Evolutionary conservation across 2,797 vertebrate species (phyloP), one percentile per base, ranked within the genome.

Genomic region (Malacoraja senta): DNA sequence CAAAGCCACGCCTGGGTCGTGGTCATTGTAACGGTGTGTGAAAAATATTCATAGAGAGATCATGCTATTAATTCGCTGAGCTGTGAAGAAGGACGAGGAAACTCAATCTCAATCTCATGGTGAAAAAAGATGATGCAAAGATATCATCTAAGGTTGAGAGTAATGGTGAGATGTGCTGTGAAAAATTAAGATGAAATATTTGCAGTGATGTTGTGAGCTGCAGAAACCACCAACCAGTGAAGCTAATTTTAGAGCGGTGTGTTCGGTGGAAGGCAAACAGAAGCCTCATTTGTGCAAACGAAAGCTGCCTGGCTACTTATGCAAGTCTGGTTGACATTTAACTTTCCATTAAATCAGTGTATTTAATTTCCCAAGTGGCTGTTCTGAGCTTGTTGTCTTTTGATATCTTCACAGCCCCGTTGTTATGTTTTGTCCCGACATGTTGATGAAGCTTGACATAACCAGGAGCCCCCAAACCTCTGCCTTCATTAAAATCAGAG

Each of bases 341-440:
- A 17, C 84, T 88, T 35, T 88, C 84, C n/a, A 88, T 88, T 88
- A 88, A 88, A 88, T 68, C 68, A 68, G 63, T 88, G 84, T 35
- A 35, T 86, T 88, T 88, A 88, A 88, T 88, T 88, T 88, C 84
- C 84, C 63, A 0, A 88, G 84, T 68, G 84, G 63, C n/a, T 84
- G 17, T 88, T 88, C 53, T 35, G 19, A 65, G 63, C 32, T 32
- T 68, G 61, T 32, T 88, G 15, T 68, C 63, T 35, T 35, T 88
- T 88, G 63, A 65, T 88, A 63, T 15, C 15, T 88, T 68, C 10
- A 35, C 84, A 65, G 63, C 84, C 9, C 8, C 35, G n/a, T 63
- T 86, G 44, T 71, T 32, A 21, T 88, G n/a, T 68, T 68, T 32
- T 88, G 32, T 21, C 84, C n/a, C 68, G 84, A 88, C 17, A 35